Evolutionary conservation across 2,113 vertebrate genomes (phyloP), one percentile per base, ranked within the genome.

Genomic region (Eulacestoma nigropectus): DNA sequence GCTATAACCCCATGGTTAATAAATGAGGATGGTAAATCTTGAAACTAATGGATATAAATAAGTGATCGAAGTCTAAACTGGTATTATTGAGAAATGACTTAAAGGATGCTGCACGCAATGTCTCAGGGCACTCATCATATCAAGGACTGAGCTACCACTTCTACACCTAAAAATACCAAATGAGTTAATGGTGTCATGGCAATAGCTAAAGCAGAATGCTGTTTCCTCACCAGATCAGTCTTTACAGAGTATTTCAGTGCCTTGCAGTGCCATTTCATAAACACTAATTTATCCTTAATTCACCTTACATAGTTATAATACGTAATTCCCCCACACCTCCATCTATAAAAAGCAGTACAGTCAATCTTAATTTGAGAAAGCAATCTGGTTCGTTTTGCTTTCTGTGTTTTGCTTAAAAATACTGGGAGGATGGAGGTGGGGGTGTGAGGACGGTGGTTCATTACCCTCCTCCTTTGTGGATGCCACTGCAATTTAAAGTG

Each of bases 211-310:
- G 33, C 67, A 57, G 53, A 83, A 75, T 81, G 56, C 39, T 74
- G 17, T 18, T 76, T 83, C 75, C 42, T 91, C 41, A 83, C 17
- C 35, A 44, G 10, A 69, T 53, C 23, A 62, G 35, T 30, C 72
- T 82, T 60, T 23, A 62, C 19, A 19, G 35, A 68, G 32, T 32
- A 18, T 78, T 87, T 74, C 81, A 81, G n/a, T 56, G 33, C 56
- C 30, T 57, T 59, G 35, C 46, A 84, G 20, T 52, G 27, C 49
- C 6, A 2, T 47, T 90, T 84, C 65, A 87, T 17, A 56, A 84
- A 82, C 56, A 65, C 30, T 47, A 72, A 82, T 63, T 59, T 90
- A 90, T 90, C 83, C 89, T 92, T 84, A 95, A 94, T 63, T 85
- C 55, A 77, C 35, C 52, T 73, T 59, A 80, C 32, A 79, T 13